A percentile compares a stretch with the other conserved stretches of the same genome.
These are phyloP conservation scores for Nothobranchius furzeri DNA, from an alignment of 2,113 vertebrate species.

Conservation along the genomic window DNA sequence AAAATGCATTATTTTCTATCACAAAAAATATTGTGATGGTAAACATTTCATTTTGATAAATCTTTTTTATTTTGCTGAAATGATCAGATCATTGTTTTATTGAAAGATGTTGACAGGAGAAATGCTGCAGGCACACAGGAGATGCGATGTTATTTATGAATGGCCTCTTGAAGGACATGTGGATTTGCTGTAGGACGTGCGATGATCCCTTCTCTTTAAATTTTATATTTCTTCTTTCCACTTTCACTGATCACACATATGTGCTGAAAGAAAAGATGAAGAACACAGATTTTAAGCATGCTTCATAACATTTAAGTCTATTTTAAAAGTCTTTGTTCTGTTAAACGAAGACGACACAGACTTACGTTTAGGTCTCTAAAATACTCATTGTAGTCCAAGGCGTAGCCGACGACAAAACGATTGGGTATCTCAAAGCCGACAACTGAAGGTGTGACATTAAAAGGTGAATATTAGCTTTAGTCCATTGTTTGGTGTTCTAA, in stretches of 20 bases:
- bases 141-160: conserved; percentile 34
- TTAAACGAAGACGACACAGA: conserved; percentile 15
- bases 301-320: not conserved
- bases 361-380: conserved; percentile 94
- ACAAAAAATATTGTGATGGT: not conserved
- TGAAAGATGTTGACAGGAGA: conserved; percentile 8
- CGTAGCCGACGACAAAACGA: conserved; percentile 92
- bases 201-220: conserved; percentile 71
- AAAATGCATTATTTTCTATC: too few species aligned
- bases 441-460: conserved; percentile 76
- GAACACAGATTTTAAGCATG: not conserved
- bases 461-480: conserved; percentile 22
- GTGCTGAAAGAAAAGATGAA: conserved; percentile 75
- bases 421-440: conserved; percentile 94
- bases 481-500: conserved; percentile 5
- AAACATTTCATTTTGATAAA: too few species aligned
- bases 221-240: conserved; percentile 89
- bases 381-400: conserved; percentile 95
- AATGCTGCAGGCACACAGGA: conserved; percentile 36
- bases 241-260: conserved; percentile 91
- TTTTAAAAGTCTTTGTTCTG: not conserved
- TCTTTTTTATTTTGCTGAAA: not conserved
- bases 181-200: conserved; percentile 34
- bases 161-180: conserved; percentile 33
- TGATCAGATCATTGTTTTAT: conserved; percentile 12